phyloP scores from a whole-genome alignment of 1,140 invertebrate genomes.

The Laupala kohalensis region DNA sequence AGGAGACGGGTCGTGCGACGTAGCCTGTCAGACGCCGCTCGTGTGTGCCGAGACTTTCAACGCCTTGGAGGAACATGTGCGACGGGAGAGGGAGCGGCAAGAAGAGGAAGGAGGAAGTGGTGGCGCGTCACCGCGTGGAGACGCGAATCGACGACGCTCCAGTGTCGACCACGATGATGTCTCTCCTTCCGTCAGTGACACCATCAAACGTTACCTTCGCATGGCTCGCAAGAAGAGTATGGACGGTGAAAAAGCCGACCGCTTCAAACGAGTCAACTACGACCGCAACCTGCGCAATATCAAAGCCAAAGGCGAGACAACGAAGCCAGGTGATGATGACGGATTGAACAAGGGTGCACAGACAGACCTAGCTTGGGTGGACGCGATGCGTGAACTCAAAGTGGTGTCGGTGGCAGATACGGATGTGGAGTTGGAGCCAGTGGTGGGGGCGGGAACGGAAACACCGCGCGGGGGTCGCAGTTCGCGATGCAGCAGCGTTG shows the following conservation, averaged over 20 bases:
- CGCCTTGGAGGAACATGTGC: slow-evolving; percentile 32
- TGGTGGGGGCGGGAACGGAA: slow-evolving; percentile 31
- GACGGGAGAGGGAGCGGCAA: not conserved
- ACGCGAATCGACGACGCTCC: slow-evolving; percentile 21
- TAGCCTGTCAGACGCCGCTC: slow-evolving; percentile 45
- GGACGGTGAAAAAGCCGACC: slow-evolving; percentile 61
- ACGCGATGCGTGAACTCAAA: slow-evolving; percentile 25
- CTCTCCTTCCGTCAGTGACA: slow-evolving; percentile 71
- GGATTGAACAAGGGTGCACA: slow-evolving; percentile 57
- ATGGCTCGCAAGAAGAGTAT: slow-evolving; percentile 73
- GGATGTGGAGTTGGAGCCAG: not conserved
- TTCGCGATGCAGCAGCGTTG: no score
- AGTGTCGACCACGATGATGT: slow-evolving; percentile 71
- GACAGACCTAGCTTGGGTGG: slow-evolving; percentile 58
- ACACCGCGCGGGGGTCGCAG: no score
- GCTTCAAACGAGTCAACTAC: slow-evolving; percentile 78
- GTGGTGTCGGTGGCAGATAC: not conserved
- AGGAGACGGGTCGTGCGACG: slow-evolving; percentile 29
- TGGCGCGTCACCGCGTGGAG: not conserved
- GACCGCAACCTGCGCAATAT: slow-evolving; percentile 72
- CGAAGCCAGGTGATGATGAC: slow-evolving; percentile 55
- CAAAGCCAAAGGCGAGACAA: slow-evolving; percentile 60
- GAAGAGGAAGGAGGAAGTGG: slow-evolving; percentile 21
- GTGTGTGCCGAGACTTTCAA: slow-evolving; percentile 38
- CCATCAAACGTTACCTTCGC: slow-evolving; percentile 65